phyloP scores from a whole-genome alignment of 2,113 vertebrate species.

The Prunella himalayana region DNA sequence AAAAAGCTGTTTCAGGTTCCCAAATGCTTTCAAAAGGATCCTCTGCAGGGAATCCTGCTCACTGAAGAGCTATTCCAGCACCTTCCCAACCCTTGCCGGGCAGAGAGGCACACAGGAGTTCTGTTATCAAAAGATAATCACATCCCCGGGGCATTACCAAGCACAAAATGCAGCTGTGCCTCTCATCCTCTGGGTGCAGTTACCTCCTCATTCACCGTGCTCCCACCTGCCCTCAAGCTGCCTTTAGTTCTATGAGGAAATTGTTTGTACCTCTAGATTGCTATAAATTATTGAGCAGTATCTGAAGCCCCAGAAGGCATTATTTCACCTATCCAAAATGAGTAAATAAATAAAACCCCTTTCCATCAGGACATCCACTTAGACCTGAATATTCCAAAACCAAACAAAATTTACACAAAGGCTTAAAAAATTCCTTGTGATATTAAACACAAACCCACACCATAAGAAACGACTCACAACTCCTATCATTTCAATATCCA shows the following conservation, averaged over 20 bases:
- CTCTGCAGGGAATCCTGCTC: not conserved
- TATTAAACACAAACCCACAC: not conserved
- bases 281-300: conserved; percentile 14
- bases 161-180: conserved; percentile 25
- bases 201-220: not conserved
- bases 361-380: not conserved
- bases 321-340: not conserved
- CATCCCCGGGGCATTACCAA: not conserved
- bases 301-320: not conserved
- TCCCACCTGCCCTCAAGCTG: not conserved
- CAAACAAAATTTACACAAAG: not conserved
- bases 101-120: not conserved
- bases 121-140: not conserved
- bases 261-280: not conserved
- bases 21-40: not conserved
- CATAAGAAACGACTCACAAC: not conserved
- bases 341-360: not conserved
- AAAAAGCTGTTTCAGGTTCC: not conserved
- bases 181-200: conserved; percentile 10
- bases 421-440: not conserved
- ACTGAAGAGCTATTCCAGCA: not conserved
- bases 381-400: not conserved
- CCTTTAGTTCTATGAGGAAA: not conserved
- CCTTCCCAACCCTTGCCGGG: not conserved
- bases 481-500: not conserved